phyloP scores from a whole-genome alignment of 2,888 invertebrate species.

The Xestia sexstrigata region DNA sequence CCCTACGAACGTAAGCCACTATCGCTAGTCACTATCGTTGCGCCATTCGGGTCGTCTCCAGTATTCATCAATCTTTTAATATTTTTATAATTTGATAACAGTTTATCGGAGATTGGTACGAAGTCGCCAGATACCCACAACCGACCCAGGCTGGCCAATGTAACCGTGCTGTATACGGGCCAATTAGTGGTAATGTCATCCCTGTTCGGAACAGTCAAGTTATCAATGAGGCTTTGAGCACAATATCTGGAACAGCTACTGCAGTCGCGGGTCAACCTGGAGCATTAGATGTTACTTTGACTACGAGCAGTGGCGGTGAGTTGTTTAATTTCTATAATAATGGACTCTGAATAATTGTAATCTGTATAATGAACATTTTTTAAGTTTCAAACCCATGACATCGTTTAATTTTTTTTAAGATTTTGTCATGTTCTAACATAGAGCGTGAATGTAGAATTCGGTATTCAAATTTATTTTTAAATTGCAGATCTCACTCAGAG shows the following conservation, averaged over 20 bases:
- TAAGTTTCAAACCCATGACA: background rate
- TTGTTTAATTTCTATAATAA: conserved; percentile 4
- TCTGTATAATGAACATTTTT: background rate
- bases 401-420: background rate
- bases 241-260: conserved; percentile 88
- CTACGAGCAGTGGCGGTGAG: conserved; percentile 86
- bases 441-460: background rate
- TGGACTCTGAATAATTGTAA: background rate
- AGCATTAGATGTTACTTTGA: conserved; percentile 89
- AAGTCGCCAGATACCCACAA: conserved; percentile 91
- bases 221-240: conserved; percentile 81
- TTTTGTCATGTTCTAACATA: background rate
- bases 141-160: conserved; percentile 91
- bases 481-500: conserved; percentile 66
- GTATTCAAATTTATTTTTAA: background rate
- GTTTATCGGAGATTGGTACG: conserved; percentile 90
- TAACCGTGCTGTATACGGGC: conserved; percentile 89
- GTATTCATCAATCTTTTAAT: background rate
- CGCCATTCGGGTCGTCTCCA: too few relatives aligned
- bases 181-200: conserved; percentile 54
- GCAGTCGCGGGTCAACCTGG: conserved; percentile 84
- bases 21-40: too few relatives aligned
- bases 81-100: background rate
- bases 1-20: too few relatives aligned
- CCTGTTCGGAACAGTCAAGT: conserved; percentile 78